These are phyloP conservation scores for Bungarus multicinctus DNA, from an alignment of 2,113 vertebrate genomes.

Conservation along the genomic window DNA sequence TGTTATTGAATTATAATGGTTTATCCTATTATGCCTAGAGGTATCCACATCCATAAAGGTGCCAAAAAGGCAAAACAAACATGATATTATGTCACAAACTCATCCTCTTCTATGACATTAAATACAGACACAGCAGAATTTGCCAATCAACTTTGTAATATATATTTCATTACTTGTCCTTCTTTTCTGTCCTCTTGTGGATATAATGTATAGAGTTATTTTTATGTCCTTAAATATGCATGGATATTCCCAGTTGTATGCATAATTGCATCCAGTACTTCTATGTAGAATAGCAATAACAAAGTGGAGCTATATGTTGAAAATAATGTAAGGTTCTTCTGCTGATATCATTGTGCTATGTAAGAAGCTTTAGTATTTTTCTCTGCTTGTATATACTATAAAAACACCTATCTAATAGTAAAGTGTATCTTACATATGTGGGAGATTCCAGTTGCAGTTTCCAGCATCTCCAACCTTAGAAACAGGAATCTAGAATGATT, in stretches of 20 bases:
- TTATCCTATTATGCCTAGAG: not conserved
- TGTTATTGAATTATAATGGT: not conserved
- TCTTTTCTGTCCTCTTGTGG: not conserved
- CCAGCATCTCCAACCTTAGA: not conserved
- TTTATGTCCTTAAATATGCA: not conserved
- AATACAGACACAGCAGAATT: not conserved
- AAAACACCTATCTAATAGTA: not conserved
- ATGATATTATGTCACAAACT: not conserved
- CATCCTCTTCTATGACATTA: not conserved
- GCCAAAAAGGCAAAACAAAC: not conserved
- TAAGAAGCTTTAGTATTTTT: not conserved
- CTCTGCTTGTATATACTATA: not conserved
- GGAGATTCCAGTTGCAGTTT: not conserved
- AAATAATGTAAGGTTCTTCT: not conserved
- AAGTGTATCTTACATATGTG: not conserved
- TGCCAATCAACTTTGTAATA: not conserved
- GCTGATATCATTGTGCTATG: not conserved
- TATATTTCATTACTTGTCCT: not conserved
- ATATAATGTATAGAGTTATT: not conserved
- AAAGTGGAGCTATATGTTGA: not conserved
- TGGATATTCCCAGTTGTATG: not conserved
- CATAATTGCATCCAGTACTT: not conserved
- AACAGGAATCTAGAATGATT: not conserved
- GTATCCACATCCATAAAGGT: not conserved
- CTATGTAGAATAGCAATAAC: not conserved